Evolutionary conservation across 2,113 vertebrate species (phyloP), one percentile per base, ranked within the genome.

Genomic region (Limanda limanda): DNA sequence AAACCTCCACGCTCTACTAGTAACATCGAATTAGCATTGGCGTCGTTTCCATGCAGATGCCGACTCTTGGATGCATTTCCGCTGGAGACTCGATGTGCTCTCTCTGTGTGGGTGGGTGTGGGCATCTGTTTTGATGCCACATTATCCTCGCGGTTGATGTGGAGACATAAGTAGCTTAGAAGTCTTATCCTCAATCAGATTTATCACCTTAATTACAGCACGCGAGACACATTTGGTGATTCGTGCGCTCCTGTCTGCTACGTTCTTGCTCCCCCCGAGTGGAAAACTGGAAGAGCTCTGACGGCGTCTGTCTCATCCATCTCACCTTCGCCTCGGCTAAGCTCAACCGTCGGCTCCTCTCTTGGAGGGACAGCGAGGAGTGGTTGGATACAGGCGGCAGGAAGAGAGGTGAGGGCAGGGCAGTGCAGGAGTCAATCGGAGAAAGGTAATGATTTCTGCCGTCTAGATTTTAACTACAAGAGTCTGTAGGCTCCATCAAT

Each of bases 201-300:
- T 89, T 88, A 91, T 91, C 76, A 79, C 82, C 56, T 86, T 90
- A 89, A 92, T 92, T 90, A 89, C 71, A 54, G 87, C 78, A 71
- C 83, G 76, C 35, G 47, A 72, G 82, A 71, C 73, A 67, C 45
- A 72, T 91, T 90, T 79, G 75, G 63, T 76, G 45, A 74, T 71
- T 18, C 10, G 15, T 37, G 42, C 72, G 56, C 54, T 74, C 25
- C 56, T 47, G 73, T 79, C 58, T 79, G 82, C 21, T 79, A 52
- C 74, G 52, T 83, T 71, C 72, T 86, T 71, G 75, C 65, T 79
- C 52, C 58, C 20, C 11, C 11, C 20, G 48, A 63, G 79, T 74
- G 58, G 56, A 68, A 88, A 82, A 64, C 59, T 73, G 35, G 14
- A 77, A 84, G 48, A 74, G 56, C 55, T 57, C 21, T n/a, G 51